Conservation (phyloP, 2,888 invertebrate species). For the Acleris laterana region DNA sequence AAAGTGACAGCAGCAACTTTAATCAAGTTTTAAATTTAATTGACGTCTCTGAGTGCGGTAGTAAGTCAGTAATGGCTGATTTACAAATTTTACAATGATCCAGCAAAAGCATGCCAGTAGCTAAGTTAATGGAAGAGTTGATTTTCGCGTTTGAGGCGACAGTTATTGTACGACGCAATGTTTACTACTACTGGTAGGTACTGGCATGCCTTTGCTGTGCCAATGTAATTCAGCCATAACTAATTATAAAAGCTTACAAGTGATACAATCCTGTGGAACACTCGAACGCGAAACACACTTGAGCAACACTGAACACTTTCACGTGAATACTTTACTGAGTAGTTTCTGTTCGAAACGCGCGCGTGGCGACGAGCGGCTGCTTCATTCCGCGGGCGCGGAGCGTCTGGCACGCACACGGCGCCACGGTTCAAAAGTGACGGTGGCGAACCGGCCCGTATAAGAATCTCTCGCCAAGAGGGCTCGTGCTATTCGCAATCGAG, state of each 20-base stretch:
- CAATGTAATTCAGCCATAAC: neutral
- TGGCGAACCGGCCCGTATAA: slow-evolving; percentile 29
- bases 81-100: too few species aligned
- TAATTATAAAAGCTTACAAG: slow-evolving; percentile 2
- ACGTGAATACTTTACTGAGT: neutral
- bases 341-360: neutral
- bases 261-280: slow-evolving; percentile 7
- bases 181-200: too few species aligned
- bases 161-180: too few species aligned
- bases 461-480: slow-evolving; percentile 20
- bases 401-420: neutral
- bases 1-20: too few species aligned
- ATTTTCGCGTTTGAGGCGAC: too few species aligned
- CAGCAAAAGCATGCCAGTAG: too few species aligned
- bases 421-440: neutral
- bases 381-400: slow-evolving; percentile 36
- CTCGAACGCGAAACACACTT: slow-evolving; percentile 11
- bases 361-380: slow-evolving; percentile 28
- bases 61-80: neutral
- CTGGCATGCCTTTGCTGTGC: too few species aligned
- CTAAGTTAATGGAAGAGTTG: too few species aligned
- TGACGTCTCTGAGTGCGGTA: too few species aligned
- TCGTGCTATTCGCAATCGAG: slow-evolving; percentile 59
- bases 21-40: too few species aligned
- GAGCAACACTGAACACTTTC: slow-evolving; percentile 21